Base-by-base conservation (phyloP, 2,888 invertebrate species). In the Galeruca laticollis region DNA sequence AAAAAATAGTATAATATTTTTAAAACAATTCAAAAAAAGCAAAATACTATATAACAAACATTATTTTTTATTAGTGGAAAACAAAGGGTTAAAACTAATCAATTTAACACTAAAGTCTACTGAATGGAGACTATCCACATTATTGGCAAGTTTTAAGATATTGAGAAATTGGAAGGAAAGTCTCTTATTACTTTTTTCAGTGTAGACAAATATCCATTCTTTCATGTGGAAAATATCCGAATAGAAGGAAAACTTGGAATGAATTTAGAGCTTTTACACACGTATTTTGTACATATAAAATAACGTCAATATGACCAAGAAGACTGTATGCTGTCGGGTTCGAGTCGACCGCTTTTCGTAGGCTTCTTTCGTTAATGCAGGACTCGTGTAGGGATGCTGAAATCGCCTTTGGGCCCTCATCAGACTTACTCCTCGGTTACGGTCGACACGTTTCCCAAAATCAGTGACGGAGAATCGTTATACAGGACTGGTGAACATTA, bases 301-400 rank as follows among this genome's bases (percentile, higher is more conserved):
- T 73, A 73, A 65, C 72, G 71, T 69, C 72, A 56, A 51, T 70
- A 71, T 72, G 70, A 75, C 72, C 64, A 35, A 51, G 35, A 13
- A 54, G 15, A 35, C 9, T 56, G 35, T n/a, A n/a, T 71, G 73
- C 70, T 66, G 63, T 68, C 69, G 70, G 70, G 65, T 31, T 56
- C 56, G 70, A 72, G 77, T 78, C 77, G 76, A 78, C 76, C 75
- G 76, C 76, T 78, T 78, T 75, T 75, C 73, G 76, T 76, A 82
- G 82, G 82, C 82, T 83, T 83, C 82, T 83, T 83, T 78, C 80
- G 79, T 81, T 85, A 85, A 85, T 85, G 85, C 85, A 85, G 82
- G 81, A 84, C 82, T 78, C 84, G 83, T 85, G 85, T 85, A 82
- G 84, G 83, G 84, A 82, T 80, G 80, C 77, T 78, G 79, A 84